Percentiles rank a stretch among this genome's conserved stretches.
Conservation (phyloP, 2,113 vertebrate genomes). For the Craseonycteris thonglongyai region DNA sequence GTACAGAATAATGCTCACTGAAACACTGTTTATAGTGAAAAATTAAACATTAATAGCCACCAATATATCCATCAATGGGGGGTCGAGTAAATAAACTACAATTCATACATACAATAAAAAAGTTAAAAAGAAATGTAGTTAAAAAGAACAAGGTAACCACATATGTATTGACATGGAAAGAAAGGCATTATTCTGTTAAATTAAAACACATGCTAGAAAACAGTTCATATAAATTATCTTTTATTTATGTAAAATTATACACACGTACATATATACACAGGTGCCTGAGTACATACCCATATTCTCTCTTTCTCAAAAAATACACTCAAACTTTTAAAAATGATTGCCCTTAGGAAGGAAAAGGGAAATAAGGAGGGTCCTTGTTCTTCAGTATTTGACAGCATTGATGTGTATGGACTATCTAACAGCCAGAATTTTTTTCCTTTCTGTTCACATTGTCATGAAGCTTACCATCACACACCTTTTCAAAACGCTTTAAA, state of each 20-base stretch:
- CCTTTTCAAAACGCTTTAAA: background rate
- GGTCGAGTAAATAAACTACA: background rate
- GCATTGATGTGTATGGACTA: background rate
- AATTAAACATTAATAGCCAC: background rate
- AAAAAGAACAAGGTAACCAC: background rate
- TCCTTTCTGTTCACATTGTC: background rate
- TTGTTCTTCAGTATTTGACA: background rate
- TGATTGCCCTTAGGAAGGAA: background rate
- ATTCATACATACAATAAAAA: background rate
- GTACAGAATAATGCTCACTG: no score
- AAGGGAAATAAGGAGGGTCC: background rate
- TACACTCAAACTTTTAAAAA: background rate
- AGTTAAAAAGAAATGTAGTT: background rate
- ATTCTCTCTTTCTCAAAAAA: background rate
- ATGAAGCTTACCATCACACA: background rate
- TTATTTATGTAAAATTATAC: background rate
- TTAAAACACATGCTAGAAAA: background rate
- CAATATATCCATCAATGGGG: background rate
- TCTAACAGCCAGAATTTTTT: background rate
- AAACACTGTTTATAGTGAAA: background rate
- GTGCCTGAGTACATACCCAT: background rate
- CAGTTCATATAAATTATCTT: background rate
- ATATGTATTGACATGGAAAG: background rate
- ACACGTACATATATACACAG: background rate
- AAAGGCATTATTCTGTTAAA: background rate